A percentile compares a stretch with the other conserved stretches of the same genome.
Conservation (phyloP, 2,888 invertebrate species). For the Ophion costatus region DNA sequence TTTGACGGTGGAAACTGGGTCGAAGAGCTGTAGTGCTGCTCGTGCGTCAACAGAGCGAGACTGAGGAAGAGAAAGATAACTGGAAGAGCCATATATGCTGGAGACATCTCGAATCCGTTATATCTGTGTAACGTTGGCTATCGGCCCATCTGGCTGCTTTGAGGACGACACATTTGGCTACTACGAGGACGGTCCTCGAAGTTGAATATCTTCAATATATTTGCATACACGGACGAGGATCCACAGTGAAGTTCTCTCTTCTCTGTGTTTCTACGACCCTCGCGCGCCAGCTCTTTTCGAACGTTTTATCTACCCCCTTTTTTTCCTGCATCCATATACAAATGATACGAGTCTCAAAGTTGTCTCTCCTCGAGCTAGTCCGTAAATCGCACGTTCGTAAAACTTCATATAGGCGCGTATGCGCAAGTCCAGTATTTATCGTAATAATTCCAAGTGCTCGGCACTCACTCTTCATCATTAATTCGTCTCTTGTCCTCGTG, state of each 20-base stretch:
- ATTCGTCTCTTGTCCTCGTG: constrained; percentile 28
- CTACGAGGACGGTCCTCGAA: neutral
- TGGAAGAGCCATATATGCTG: constrained; percentile 1
- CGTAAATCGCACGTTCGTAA: neutral
- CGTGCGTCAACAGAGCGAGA: constrained; percentile 31
- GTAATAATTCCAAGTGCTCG: constrained; percentile 66
- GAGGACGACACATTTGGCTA: neutral
- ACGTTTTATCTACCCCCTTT: constrained; percentile 53
- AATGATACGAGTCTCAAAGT: constrained; percentile 46
- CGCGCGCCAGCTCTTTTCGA: constrained; percentile 39
- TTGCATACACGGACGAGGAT: constrained; percentile 7
- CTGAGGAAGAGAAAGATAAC: constrained; percentile 20
- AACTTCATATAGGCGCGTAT: neutral
- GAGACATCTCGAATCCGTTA: neutral
- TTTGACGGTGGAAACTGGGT: constrained; percentile 62
- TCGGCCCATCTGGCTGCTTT: neutral
- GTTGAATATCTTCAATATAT: constrained; percentile 6
- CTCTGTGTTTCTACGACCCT: constrained; percentile 36
- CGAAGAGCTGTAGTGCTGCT: constrained; percentile 44
- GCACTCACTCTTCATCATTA: constrained; percentile 44
- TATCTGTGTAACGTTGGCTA: neutral
- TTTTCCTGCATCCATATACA: constrained; percentile 48
- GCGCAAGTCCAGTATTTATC: constrained; percentile 14
- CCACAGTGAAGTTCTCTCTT: constrained; percentile 12
- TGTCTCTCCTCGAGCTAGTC: neutral